Evolutionary conservation across 2,113 vertebrate genomes (phyloP), one percentile per base, ranked within the genome.

Genomic region (Parus major): DNA sequence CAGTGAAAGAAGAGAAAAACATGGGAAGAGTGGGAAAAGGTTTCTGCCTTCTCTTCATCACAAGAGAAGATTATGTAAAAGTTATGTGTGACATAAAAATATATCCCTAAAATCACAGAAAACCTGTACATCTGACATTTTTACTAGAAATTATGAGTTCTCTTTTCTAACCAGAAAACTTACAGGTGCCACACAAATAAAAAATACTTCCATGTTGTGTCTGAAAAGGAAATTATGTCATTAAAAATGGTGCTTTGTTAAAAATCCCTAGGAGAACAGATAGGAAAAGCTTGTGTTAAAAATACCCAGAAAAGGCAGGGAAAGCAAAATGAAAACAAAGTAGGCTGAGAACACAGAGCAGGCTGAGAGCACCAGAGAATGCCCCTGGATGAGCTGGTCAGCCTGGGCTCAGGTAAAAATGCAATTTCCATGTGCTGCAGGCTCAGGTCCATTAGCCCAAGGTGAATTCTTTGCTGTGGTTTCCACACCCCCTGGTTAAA

Each of bases 381-480:
- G 31, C 0, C 5, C 39, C 39, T 29, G 57, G 33, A 5, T 0
- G 2, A 90, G 55, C 76, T 7, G 44, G 24, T 3, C 47, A 68
- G 35, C 35, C 39, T 36, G 35, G 25, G 2, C 22, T 63, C 44
- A n/a, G 56, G 15, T 11, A 29, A 42, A 39, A 19, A 42, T 9
- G 15, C 21, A 29, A 1, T 52, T 82, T 5, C 36, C 36, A 2
- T 0, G 4, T 15, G 44, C 22, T 49, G 21, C 35, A 68, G 57
- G 33, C 28, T 49, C 3, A 0, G 19, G 6, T 13, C 59, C 2
- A 1, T 23, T 1, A 53, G 70, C 35, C 47, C 35, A 5, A 44
- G 65, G 41, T 12, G n/a, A 78, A 44, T 21, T 36, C 56, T 29
- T 35, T 36, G 41, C 66, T 1, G 0, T 39, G 39, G 24, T 4